Evolutionary conservation across 2,888 invertebrate species (phyloP).

Genomic region (Dendrolimus houi): DNA sequence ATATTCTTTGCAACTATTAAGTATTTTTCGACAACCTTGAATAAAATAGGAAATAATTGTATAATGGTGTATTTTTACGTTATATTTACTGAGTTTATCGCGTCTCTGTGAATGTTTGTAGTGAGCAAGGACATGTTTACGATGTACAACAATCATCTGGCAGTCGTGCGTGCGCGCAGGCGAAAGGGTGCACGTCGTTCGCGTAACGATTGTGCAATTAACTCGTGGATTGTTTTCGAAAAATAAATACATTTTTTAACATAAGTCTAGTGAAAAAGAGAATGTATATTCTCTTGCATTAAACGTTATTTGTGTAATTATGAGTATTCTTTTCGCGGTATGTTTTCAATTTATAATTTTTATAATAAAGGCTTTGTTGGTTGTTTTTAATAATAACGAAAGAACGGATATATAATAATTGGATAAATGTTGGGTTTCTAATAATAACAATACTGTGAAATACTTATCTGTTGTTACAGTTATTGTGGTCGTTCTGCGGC

Average conservation of each 20-base stretch:
- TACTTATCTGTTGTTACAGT: conserved; percentile 35
- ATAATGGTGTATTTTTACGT: no score
- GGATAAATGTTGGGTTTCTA: no score
- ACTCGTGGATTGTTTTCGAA: not conserved
- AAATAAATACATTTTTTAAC: not conserved
- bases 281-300: not conserved
- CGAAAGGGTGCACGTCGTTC: not conserved
- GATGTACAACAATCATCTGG: not conserved
- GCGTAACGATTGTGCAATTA: not conserved
- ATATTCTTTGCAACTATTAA: no score
- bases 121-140: not conserved
- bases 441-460: no score
- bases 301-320: not conserved
- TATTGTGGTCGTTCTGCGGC: conserved; percentile 66
- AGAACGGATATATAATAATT: no score
- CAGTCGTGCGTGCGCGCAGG: not conserved
- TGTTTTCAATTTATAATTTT: not conserved
- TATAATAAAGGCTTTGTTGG: no score
- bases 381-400: no score
- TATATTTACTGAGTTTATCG: no score
- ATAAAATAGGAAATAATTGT: no score
- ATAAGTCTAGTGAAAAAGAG: no score
- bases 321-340: not conserved
- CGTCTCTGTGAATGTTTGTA: no score
- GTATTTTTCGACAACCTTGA: no score